Conservation (phyloP, 2,797 vertebrate species). For the Synaphobranchus kaupii region DNA sequence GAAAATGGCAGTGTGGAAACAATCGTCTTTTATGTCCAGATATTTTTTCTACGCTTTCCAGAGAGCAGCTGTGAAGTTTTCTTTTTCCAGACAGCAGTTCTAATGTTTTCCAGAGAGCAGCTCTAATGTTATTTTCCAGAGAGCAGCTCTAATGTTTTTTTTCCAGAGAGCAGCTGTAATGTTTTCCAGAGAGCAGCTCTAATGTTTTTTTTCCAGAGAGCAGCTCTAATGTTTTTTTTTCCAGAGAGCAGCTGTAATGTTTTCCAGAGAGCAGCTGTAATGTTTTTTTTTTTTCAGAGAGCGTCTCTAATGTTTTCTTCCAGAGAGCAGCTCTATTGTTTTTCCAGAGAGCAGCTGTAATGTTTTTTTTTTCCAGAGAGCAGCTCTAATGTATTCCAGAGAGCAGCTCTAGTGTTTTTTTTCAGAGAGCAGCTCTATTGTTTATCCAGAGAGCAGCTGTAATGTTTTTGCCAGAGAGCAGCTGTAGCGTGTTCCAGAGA, state of each 20-base stretch:
- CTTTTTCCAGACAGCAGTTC: neutral
- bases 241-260: neutral
- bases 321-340: too few species aligned
- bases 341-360: slow-evolving; percentile 18
- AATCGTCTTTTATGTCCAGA: neutral
- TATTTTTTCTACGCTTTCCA: slow-evolving; percentile 37
- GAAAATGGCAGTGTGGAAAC: neutral
- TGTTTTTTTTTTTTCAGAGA: neutral
- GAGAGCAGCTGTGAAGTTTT: neutral
- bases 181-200: neutral
- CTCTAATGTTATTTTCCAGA: too few species aligned
- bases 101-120: too few species aligned
- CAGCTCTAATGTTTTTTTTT: too few species aligned
- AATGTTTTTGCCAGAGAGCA: too few species aligned
- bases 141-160: too few species aligned
- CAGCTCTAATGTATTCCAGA: too few species aligned
- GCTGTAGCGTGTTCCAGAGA: neutral
- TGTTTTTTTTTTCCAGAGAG: neutral
- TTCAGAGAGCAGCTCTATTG: too few species aligned
- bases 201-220: neutral
- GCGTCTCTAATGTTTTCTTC: neutral
- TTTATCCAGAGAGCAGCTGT: neutral
- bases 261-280: neutral
- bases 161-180: neutral
- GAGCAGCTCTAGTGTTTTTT: too few species aligned